These are phyloP conservation scores for Lacerta agilis DNA, from an alignment of 2,797 vertebrate species.

Conservation along the genomic window DNA sequence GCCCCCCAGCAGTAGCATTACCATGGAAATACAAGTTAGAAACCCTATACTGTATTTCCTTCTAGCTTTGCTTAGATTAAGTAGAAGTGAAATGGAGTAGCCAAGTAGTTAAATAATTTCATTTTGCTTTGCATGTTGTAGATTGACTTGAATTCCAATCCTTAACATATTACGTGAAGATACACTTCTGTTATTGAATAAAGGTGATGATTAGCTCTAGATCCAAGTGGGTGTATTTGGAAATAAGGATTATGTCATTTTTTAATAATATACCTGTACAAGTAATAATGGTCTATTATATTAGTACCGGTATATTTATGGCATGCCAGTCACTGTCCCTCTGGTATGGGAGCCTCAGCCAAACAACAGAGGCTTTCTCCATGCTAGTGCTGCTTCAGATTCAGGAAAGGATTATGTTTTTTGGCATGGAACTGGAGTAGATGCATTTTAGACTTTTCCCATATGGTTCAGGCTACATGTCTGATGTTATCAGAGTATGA, in stretches of 20 bases:
- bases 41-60: neutral
- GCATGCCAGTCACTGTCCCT: neutral
- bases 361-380: neutral
- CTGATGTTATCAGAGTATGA: neutral
- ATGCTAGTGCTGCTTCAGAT: neutral
- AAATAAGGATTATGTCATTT: neutral
- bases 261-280: neutral
- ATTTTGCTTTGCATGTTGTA: neutral
- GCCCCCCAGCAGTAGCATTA: neutral
- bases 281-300: neutral
- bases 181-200: neutral
- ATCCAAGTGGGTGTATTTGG: neutral
- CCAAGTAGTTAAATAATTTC: neutral
- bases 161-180: neutral
- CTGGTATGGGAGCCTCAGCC: neutral
- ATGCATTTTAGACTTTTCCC: neutral
- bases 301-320: neutral
- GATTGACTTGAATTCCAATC: neutral
- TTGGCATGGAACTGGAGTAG: neutral
- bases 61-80: neutral
- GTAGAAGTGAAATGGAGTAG: neutral
- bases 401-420: neutral
- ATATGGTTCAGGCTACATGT: neutral
- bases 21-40: neutral
- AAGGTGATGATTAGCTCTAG: neutral